Evolutionary conservation across 2,113 vertebrate genomes (phyloP), one percentile per base, ranked within the genome.

Genomic region (Xiphias gladius): DNA sequence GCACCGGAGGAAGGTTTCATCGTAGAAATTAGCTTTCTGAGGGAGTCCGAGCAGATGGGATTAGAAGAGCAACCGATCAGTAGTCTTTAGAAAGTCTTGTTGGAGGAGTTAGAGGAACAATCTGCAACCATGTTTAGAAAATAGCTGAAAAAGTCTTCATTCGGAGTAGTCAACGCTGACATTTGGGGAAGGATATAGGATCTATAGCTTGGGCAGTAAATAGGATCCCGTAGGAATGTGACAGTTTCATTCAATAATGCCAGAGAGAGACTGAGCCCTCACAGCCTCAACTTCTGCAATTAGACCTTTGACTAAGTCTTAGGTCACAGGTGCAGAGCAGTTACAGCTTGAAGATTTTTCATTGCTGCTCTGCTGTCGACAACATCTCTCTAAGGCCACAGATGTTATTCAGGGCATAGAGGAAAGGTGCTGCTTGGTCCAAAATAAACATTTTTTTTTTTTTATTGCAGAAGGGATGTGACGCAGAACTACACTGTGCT

Each of bases 1-100:
- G 52, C 8, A 19, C 3, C 50, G 32, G 77, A 59, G 19, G 24
- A 50, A 39, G 13, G 14, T 20, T 37, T 73, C 32, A 70, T 66
- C 76, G 63, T 20, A 12, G 13, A 64, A 73, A 48, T 64, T 39
- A 81, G 65, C 30, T 82, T 72, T 86, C 35, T 43, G 16, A 32
- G 13, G 3, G 73, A 65, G 32, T 63, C 14, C 35, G 43, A 55
- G 35, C 50, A 58, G 46, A 63, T 16, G 52, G 61, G 24, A 66
- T 28, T 72, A 17, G 14, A 52, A 5, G 12, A 43, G n/a, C 17
- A 46, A 80, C 57, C 3, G 1, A 46, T 17, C 39, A 28, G 9
- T 0, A 61, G 19, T 22, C 54, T 63, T 68, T 66, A 48, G n/a
- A 39, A 11, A 50, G 17, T 58, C 30, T 54, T 58, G 61, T 68